Conservation (phyloP, 2,797 vertebrate genomes). For the Betta splendens region DNA sequence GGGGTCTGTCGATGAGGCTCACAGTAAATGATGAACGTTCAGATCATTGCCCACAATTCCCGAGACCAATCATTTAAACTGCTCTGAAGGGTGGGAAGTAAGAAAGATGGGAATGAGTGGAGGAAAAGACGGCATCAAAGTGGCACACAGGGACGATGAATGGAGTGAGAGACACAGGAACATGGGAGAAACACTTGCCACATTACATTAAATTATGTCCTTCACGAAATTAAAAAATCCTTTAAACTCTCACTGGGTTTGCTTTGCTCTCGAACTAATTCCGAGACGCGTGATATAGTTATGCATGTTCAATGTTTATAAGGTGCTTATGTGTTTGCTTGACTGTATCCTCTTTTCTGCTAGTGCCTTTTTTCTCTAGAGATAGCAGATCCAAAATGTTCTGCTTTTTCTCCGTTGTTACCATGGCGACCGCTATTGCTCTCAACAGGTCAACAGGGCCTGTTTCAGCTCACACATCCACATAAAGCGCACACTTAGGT, state of each 20-base stretch:
- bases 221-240: slow-evolving; percentile 1
- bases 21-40: slow-evolving; percentile 52
- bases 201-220: slow-evolving; percentile 5
- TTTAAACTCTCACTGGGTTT: slow-evolving; percentile 14
- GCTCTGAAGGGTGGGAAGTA: slow-evolving; percentile 21
- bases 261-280: not conserved
- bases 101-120: slow-evolving; percentile 15
- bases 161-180: not conserved
- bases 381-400: slow-evolving; percentile 64
- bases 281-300: slow-evolving; percentile 6
- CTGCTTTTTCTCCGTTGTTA: slow-evolving; percentile 73
- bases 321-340: not conserved
- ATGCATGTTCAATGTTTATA: slow-evolving; percentile 10
- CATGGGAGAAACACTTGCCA: not conserved
- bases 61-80: slow-evolving; percentile 48
- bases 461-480: slow-evolving; percentile 46
- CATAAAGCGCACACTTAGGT: slow-evolving; percentile 31
- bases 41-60: slow-evolving; percentile 64
- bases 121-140: slow-evolving; percentile 13
- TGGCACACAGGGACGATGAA: slow-evolving; percentile 1
- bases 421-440: slow-evolving; percentile 80
- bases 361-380: slow-evolving; percentile 58
- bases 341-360: slow-evolving; percentile 35
- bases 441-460: slow-evolving; percentile 78
- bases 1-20: slow-evolving; percentile 37